Conservation (phyloP, 1,140 invertebrate species). For the Cotesia chilonis region DNA sequence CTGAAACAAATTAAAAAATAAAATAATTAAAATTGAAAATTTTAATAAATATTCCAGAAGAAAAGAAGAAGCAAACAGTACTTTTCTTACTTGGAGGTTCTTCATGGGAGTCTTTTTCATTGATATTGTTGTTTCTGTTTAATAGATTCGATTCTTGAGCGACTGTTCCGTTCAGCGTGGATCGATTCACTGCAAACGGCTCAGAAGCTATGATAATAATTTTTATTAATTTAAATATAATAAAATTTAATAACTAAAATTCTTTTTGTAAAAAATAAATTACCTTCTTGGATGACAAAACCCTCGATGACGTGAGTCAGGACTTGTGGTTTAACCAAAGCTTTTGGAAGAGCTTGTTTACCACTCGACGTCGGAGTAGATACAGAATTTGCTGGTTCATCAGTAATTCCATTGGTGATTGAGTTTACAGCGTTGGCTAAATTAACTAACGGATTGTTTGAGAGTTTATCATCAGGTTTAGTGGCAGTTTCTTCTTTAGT, state of each 20-base stretch:
- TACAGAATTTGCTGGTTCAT: slow-evolving; percentile 45
- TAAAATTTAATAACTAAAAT: slow-evolving; percentile 46
- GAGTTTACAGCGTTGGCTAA: slow-evolving; percentile 62
- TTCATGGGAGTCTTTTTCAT: slow-evolving; percentile 69
- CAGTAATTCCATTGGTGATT: slow-evolving; percentile 59
- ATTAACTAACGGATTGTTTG: slow-evolving; percentile 59
- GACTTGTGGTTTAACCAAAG: slow-evolving; percentile 95
- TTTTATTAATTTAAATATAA: slow-evolving; percentile 59
- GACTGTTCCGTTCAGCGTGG: slow-evolving; percentile 63
- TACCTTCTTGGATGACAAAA: slow-evolving; percentile 93
- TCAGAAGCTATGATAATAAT: slow-evolving; percentile 69
- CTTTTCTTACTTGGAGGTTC: slow-evolving; percentile 76
- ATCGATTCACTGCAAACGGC: slow-evolving; percentile 86
- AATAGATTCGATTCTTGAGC: slow-evolving; percentile 59
- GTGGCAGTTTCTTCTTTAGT: slow-evolving; percentile 44
- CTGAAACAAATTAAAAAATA: slow-evolving; percentile 44
- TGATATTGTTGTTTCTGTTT: slow-evolving; percentile 65
- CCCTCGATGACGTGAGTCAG: slow-evolving; percentile 97
- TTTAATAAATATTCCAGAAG: slow-evolving; percentile 1
- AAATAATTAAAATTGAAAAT: slow-evolving; percentile 34
- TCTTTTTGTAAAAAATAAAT: slow-evolving; percentile 18
- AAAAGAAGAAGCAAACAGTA: slow-evolving; percentile 23
- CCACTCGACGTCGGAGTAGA: slow-evolving; percentile 55
- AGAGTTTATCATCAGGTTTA: slow-evolving; percentile 56
- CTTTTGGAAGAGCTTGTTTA: slow-evolving; percentile 83